A percentile compares a stretch with the other conserved stretches of the same genome.
These are phyloP conservation scores for Athene noctua DNA, from an alignment of 2,113 vertebrate species.

Conservation along the genomic window DNA sequence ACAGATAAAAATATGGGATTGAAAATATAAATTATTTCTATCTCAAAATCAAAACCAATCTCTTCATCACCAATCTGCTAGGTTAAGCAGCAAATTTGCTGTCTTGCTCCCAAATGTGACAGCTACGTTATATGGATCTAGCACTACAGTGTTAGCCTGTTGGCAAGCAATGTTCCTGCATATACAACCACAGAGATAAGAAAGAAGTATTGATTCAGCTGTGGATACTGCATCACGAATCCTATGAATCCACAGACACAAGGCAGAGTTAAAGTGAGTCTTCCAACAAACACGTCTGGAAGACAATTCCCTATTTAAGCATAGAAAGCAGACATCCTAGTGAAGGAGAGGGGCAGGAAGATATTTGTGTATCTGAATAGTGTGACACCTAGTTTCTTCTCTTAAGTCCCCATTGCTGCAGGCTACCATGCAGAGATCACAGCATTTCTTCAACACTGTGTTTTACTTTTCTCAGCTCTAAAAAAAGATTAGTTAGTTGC, in stretches of 20 bases:
- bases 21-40: not conserved
- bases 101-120: not conserved
- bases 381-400: not conserved
- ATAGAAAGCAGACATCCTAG: not conserved
- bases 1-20: not conserved
- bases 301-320: not conserved
- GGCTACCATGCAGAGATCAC: not conserved
- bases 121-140: not conserved
- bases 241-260: not conserved
- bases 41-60: not conserved
- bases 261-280: not conserved
- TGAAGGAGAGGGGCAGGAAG: not conserved
- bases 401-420: not conserved
- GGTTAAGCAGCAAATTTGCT: not conserved
- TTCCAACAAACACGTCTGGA: not conserved
- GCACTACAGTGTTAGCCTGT: not conserved
- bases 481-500: conserved; percentile 8
- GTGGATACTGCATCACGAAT: not conserved
- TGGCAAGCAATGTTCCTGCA: not conserved
- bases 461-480: conserved; percentile 7
- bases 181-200: not conserved
- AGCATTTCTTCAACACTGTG: not conserved
- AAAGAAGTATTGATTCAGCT: not conserved
- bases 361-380: not conserved
- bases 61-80: not conserved